Conservation (phyloP, 2,888 invertebrate species). For the Agapostemon virescens region DNA sequence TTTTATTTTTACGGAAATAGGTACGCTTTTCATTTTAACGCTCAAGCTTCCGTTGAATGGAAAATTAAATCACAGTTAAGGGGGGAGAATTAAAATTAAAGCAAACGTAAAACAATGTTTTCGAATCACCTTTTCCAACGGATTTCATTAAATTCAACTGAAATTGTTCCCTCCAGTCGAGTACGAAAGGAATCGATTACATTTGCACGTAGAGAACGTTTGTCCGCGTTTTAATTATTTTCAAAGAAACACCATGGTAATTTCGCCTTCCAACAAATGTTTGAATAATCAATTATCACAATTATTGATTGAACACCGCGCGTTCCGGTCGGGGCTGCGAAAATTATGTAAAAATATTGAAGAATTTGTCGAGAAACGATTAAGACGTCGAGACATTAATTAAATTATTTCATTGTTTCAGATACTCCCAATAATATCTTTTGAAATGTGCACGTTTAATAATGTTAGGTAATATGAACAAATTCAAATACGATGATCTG, state of each 20-base stretch:
- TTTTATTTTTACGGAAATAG: conserved; percentile 60
- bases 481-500: no score
- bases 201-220: conserved; percentile 7
- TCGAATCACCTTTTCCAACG: conserved; percentile 6
- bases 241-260: background rate
- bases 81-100: conserved; percentile 22
- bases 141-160: conserved; percentile 21
- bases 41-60: background rate
- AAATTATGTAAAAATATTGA: background rate
- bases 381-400: background rate
- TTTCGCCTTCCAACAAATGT: background rate
- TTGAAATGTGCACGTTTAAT: no score
- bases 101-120: background rate
- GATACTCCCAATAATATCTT: no score
- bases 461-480: no score
- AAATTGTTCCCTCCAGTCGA: background rate
- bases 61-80: conserved; percentile 21
- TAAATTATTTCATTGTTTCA: background rate
- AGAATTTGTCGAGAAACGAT: background rate
- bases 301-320: background rate
- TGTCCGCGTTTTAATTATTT: conserved; percentile 11
- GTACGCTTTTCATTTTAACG: conserved; percentile 22
- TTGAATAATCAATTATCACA: background rate
- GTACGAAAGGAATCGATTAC: conserved; percentile 3
- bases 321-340: background rate